Percentiles rank a stretch among this genome's conserved stretches.
phyloP scores from a whole-genome alignment of 2,888 invertebrate genomes.

The Cerastoderma edule region DNA sequence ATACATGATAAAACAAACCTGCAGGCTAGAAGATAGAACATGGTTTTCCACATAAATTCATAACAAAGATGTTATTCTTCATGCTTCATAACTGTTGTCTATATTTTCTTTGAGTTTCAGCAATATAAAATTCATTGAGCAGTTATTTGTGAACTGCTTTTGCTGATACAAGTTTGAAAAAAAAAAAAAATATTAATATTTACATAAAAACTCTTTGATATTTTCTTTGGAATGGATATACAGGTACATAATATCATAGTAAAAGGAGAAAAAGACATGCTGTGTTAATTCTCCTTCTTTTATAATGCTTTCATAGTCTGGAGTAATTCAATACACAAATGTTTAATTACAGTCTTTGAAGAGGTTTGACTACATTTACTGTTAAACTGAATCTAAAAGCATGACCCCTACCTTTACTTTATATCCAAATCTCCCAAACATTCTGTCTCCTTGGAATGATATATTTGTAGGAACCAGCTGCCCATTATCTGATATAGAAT shows the following conservation, averaged over 20 bases:
- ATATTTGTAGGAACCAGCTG: constrained; percentile 8
- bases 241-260: neutral
- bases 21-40: too few species aligned
- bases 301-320: neutral
- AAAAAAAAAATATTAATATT: neutral
- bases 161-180: neutral
- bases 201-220: neutral
- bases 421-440: constrained; percentile 70
- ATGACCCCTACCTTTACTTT: constrained; percentile 62
- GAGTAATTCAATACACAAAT: neutral
- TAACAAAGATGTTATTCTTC: too few species aligned
- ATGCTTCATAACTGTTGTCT: too few species aligned
- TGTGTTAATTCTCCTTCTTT: neutral
- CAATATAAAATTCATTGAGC: too few species aligned
- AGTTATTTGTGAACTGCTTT: too few species aligned
- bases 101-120: too few species aligned
- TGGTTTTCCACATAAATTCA: too few species aligned
- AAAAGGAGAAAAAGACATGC: neutral
- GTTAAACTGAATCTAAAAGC: neutral
- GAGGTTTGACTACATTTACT: neutral
- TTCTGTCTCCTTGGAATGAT: constrained; percentile 67
- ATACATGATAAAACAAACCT: too few species aligned
- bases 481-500: constrained; percentile 50
- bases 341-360: neutral
- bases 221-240: neutral